phyloP scores from a whole-genome alignment of 2,888 invertebrate species.

The Volucella zonaria region DNA sequence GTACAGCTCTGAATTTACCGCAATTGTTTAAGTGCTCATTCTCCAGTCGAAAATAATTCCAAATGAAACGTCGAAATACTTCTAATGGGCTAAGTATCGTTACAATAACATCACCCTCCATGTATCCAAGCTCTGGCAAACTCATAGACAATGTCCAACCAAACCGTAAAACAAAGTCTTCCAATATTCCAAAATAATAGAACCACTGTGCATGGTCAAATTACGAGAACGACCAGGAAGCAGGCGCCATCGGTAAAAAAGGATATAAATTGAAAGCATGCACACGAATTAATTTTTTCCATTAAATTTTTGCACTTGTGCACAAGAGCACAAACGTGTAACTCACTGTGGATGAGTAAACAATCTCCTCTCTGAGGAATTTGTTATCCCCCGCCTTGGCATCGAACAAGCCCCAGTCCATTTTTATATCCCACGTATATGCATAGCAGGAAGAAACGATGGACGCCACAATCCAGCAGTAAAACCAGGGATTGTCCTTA shows the following conservation, averaged over 20 bases:
- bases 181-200: slow-evolving; percentile 92
- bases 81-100: slow-evolving; percentile 87
- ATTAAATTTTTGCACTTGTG: slow-evolving; percentile 48
- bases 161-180: slow-evolving; percentile 91
- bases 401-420: slow-evolving; percentile 94
- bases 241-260: slow-evolving; percentile 20
- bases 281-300: slow-evolving; percentile 56
- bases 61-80: slow-evolving; percentile 90
- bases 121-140: slow-evolving; percentile 86
- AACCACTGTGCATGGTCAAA: slow-evolving; percentile 84
- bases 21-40: slow-evolving; percentile 96
- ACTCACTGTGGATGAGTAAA: slow-evolving; percentile 89
- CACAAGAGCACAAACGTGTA: slow-evolving; percentile 21
- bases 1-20: slow-evolving; percentile 93
- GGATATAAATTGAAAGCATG: slow-evolving; percentile 42
- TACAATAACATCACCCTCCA: slow-evolving; percentile 87
- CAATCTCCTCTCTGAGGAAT: slow-evolving; percentile 90
- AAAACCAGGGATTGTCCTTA: slow-evolving; percentile 86
- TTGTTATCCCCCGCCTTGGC: slow-evolving; percentile 89
- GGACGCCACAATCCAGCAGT: slow-evolving; percentile 87
- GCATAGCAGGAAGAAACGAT: slow-evolving; percentile 90
- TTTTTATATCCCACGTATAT: slow-evolving; percentile 93
- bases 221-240: slow-evolving; percentile 11
- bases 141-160: slow-evolving; percentile 90
- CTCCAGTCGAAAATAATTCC: slow-evolving; percentile 95